Percentiles rank a stretch among this genome's conserved stretches.
These are phyloP conservation scores for Omphaloscelis lunosa DNA, from an alignment of 2,888 invertebrate genomes.

Conservation along the genomic window DNA sequence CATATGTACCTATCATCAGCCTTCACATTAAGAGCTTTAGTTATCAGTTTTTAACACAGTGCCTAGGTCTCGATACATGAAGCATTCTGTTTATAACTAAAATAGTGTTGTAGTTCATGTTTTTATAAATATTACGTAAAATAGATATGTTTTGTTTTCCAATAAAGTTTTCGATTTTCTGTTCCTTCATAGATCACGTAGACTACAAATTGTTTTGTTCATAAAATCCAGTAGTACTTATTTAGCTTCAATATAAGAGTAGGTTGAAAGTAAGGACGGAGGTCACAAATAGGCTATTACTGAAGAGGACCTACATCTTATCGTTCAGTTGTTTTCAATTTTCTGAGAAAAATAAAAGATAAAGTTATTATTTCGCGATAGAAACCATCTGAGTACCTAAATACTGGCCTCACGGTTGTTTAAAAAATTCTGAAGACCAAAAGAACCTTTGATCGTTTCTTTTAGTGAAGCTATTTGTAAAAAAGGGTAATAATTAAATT, in stretches of 20 bases:
- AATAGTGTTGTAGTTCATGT: neutral
- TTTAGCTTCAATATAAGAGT: constrained; percentile 25
- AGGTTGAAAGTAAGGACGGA: constrained; percentile 23
- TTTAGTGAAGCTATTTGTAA: constrained; percentile 49
- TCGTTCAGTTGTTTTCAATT: constrained; percentile 49
- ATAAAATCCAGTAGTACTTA: neutral
- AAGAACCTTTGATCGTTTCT: constrained; percentile 57
- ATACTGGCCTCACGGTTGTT: constrained; percentile 9
- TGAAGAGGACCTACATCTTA: constrained; percentile 40
- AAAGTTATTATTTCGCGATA: constrained; percentile 31
- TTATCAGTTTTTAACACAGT: neutral
- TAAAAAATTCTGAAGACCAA: constrained; percentile 15
- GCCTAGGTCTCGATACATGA: neutral
- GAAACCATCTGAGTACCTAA: constrained; percentile 19
- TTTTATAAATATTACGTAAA: neutral
- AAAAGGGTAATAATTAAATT: constrained; percentile 64
- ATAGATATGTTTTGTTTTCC: neutral
- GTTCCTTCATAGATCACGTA: neutral
- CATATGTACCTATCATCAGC: constrained; percentile 10
- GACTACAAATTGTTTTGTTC: constrained; percentile 25
- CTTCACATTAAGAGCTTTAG: neutral
- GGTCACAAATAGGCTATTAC: constrained; percentile 60
- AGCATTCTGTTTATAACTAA: neutral
- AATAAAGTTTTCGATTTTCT: neutral
- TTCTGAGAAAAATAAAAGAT: constrained; percentile 33